Percentiles rank a stretch among this genome's conserved stretches.
These are phyloP conservation scores for Odocoileus virginianus DNA, from an alignment of 2,113 vertebrate genomes.

Conservation along the genomic window DNA sequence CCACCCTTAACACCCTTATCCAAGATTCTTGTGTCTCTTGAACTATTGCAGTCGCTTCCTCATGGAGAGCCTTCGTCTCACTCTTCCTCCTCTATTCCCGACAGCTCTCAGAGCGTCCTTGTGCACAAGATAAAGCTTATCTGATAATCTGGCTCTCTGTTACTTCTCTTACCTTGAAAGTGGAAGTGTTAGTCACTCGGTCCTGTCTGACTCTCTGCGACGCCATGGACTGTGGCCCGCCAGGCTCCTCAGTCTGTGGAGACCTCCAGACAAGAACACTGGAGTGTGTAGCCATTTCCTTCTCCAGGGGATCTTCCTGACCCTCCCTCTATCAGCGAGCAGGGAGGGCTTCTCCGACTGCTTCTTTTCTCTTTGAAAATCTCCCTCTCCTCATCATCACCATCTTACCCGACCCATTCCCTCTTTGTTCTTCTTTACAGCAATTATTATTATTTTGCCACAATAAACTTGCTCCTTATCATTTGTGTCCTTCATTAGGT, in stretches of 20 bases:
- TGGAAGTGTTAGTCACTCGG: fast-evolving
- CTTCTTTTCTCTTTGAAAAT: background rate
- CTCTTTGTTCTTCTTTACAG: background rate
- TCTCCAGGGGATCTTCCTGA: background rate
- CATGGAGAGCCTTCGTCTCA: background rate
- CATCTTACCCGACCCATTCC: fast-evolving
- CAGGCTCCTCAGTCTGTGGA: background rate
- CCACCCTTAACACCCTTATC: background rate
- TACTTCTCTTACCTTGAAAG: background rate
- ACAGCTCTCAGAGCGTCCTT: background rate
- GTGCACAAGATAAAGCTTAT: background rate
- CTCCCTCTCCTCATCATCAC: fast-evolving
- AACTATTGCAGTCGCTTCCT: background rate
- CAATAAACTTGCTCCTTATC: background rate
- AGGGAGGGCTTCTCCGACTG: background rate
- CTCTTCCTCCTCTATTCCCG: background rate
- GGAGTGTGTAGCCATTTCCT: background rate
- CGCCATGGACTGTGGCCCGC: background rate
- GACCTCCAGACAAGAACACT: background rate
- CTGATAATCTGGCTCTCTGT: background rate
- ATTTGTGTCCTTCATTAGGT: background rate
- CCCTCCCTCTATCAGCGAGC: background rate
- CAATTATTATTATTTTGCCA: background rate
- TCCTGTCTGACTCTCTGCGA: background rate
- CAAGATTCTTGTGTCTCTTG: background rate